phyloP scores from a whole-genome alignment of 2,888 invertebrate genomes.

The Melikaiella ostensackeni region DNA sequence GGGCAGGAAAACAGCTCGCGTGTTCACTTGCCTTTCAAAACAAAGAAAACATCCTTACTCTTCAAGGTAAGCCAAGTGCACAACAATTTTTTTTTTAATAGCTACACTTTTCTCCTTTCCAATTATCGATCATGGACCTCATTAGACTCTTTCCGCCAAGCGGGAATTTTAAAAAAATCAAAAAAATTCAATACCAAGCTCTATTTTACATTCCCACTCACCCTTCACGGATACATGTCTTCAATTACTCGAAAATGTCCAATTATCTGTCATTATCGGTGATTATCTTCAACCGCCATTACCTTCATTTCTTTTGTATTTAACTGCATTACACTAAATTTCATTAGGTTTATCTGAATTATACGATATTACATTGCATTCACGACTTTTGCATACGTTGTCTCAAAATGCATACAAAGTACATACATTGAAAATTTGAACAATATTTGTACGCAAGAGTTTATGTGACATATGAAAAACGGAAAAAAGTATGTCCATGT shows the following conservation, averaged over 20 bases:
- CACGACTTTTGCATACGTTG: too few relatives aligned
- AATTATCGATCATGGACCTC: neutral
- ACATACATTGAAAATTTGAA: too few relatives aligned
- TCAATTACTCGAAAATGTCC: neutral
- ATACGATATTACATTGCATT: too few relatives aligned
- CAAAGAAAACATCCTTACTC: conserved; percentile 28
- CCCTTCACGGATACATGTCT: neutral
- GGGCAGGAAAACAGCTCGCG: conserved; percentile 56
- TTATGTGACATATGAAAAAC: too few relatives aligned
- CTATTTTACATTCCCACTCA: neutral
- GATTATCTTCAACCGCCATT: too few relatives aligned
- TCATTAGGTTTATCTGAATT: too few relatives aligned
- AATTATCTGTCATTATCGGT: neutral
- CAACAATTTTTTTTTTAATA: neutral
- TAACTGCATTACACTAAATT: too few relatives aligned
- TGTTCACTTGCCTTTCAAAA: conserved; percentile 33
- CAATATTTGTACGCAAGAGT: too few relatives aligned
- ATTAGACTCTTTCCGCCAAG: neutral
- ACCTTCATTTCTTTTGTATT: too few relatives aligned
- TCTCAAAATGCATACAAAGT: too few relatives aligned
- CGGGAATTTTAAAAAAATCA: neutral
- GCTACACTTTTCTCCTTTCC: neutral
- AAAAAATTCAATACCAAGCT: neutral
- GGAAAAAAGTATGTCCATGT: too few relatives aligned
- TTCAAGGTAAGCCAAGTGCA: conserved; percentile 9